Percentiles rank a stretch among this genome's conserved stretches.
Evolutionary conservation across 2,797 vertebrate species (phyloP).

Genomic region (Myripristis murdjan): DNA sequence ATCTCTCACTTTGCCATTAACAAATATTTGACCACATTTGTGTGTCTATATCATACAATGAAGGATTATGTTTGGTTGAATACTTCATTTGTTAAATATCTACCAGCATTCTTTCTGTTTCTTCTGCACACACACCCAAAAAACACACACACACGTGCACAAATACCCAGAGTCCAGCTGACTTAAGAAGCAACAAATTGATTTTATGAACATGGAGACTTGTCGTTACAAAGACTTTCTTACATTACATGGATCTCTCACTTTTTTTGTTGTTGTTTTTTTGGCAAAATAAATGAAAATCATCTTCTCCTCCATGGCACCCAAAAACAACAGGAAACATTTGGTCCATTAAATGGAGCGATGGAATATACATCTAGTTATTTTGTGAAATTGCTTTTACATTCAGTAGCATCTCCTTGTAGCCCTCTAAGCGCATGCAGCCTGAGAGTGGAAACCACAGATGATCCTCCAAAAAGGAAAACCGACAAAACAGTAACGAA

Average conservation of each 20-base stretch:
- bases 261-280: constrained; percentile 42
- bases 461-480: constrained; percentile 38
- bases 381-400: constrained; percentile 80
- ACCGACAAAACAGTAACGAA: constrained; percentile 37
- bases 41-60: not conserved
- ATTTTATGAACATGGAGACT: constrained; percentile 82
- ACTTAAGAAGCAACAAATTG: constrained; percentile 76
- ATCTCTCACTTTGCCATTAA: not conserved
- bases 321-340: constrained; percentile 56
- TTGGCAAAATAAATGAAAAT: constrained; percentile 63
- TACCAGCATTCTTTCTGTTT: not conserved
- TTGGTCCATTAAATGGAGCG: constrained; percentile 83
- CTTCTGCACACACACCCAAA: not conserved
- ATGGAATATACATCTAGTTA: constrained; percentile 70
- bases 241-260: constrained; percentile 71
- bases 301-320: constrained; percentile 57
- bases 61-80: not conserved
- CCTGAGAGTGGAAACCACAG: constrained; percentile 74
- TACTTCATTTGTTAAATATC: not conserved
- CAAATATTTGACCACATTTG: constrained; percentile 4
- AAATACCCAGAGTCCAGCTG: constrained; percentile 38
- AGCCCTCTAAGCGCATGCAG: constrained; percentile 88
- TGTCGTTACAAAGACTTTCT: constrained; percentile 78
- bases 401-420: constrained; percentile 86
- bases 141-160: not conserved